A percentile compares a stretch with the other conserved stretches of the same genome.
These are phyloP conservation scores for Piaya cayana DNA, from an alignment of 2,113 vertebrate species.

Conservation along the genomic window DNA sequence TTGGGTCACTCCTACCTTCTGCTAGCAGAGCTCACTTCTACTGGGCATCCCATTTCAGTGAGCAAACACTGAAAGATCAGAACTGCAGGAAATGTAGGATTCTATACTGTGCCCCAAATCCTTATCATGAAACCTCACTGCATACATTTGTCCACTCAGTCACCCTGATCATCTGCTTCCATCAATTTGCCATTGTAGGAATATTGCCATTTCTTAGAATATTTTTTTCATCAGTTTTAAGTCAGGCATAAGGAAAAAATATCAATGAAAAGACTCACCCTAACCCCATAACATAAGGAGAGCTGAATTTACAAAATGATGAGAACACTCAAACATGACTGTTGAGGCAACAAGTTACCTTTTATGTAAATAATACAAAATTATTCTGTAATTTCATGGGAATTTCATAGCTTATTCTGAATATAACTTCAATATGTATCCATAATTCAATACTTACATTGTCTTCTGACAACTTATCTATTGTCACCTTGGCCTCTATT, in stretches of 20 bases:
- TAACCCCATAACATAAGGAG: neutral
- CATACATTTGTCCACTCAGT: neutral
- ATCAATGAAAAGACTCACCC: neutral
- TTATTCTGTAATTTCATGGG: neutral
- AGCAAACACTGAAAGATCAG: neutral
- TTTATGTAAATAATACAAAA: neutral
- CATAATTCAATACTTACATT: conserved; percentile 85
- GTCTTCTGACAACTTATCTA: conserved; percentile 93
- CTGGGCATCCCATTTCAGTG: neutral
- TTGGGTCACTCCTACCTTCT: neutral
- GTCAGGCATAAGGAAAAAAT: neutral
- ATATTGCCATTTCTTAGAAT: neutral
- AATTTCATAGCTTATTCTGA: neutral
- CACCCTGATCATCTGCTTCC: neutral
- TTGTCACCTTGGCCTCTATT: conserved; percentile 95
- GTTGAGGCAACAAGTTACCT: neutral
- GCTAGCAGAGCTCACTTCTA: neutral
- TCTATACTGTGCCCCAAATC: neutral
- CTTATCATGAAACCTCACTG: neutral
- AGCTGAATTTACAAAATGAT: neutral
- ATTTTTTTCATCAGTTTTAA: neutral
- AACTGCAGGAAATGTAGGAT: neutral
- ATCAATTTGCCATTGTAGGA: neutral
- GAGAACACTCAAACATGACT: neutral
- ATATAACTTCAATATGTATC: neutral